Evolutionary conservation across 2,888 invertebrate genomes (phyloP).

Genomic region (Ommatoiulus sabulosus): DNA sequence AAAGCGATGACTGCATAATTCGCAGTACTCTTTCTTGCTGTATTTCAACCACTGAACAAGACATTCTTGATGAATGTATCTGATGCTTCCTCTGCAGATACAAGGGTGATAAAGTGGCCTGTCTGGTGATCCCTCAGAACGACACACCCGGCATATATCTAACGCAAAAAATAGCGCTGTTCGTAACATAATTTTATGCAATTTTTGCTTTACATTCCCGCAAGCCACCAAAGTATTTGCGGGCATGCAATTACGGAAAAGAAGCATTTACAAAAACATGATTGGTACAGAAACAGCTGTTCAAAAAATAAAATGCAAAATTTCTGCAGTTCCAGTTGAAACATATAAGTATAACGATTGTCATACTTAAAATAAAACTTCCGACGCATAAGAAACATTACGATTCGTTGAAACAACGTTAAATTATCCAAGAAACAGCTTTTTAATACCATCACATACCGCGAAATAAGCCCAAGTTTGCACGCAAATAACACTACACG

Average conservation of each 20-base stretch:
- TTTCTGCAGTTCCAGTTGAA: not conserved
- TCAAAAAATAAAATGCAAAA: not conserved
- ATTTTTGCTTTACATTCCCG: not conserved
- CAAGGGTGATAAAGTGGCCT: constrained; percentile 97
- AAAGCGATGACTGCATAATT: constrained; percentile 96
- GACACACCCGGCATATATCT: constrained; percentile 98
- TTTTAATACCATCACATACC: constrained; percentile 29
- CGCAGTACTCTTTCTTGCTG: constrained; percentile 98
- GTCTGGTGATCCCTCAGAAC: constrained; percentile 92
- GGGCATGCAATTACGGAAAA: not conserved
- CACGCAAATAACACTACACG: not conserved
- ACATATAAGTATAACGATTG: not conserved
- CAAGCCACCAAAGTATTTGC: not conserved
- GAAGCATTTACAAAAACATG: not conserved
- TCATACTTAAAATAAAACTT: not conserved
- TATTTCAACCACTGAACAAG: constrained; percentile 99
- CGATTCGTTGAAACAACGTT: no score
- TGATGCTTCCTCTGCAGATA: constrained; percentile 98
- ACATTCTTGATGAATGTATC: constrained; percentile 99
- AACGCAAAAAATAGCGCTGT: constrained; percentile 60
- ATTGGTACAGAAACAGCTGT: constrained; percentile 7
- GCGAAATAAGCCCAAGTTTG: not conserved
- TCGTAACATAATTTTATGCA: no score
- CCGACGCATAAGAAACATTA: no score
- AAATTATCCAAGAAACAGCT: no score